phyloP scores from a whole-genome alignment of 2,888 invertebrate species.

The Amorpha juglandis region DNA sequence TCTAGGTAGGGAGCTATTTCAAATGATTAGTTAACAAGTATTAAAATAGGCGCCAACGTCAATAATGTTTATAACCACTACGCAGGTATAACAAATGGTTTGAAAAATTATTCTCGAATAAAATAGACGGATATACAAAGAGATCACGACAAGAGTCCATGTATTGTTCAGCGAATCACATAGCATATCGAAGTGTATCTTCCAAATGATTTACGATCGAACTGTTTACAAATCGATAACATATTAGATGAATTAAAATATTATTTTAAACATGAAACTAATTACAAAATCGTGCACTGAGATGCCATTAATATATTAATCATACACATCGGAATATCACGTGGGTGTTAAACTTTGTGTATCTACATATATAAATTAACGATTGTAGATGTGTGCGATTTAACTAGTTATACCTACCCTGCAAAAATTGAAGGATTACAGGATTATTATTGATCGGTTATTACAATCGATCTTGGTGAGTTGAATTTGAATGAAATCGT shows the following conservation, averaged over 20 bases:
- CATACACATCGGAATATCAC: neutral
- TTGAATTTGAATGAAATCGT: neutral
- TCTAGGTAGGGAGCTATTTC: no score
- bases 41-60: neutral
- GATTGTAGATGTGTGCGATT: neutral
- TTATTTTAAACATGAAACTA: slow-evolving; percentile 12
- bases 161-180: neutral
- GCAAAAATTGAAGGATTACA: neutral
- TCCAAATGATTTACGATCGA: slow-evolving; percentile 9
- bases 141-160: slow-evolving; percentile 9
- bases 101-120: slow-evolving; percentile 1
- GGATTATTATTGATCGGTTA: no score
- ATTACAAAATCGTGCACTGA: slow-evolving; percentile 15
- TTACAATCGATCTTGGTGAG: no score
- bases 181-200: slow-evolving; percentile 1
- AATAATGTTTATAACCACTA: neutral
- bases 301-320: slow-evolving; percentile 13
- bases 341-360: slow-evolving; percentile 13
- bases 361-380: neutral
- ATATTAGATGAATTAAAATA: slow-evolving; percentile 14
- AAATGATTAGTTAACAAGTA: no score
- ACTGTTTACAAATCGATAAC: neutral
- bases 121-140: slow-evolving; percentile 9
- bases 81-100: neutral
- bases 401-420: no score